These are phyloP conservation scores for Myrmecobius fasciatus DNA, from an alignment of 2,113 vertebrate species.

Conservation along the genomic window DNA sequence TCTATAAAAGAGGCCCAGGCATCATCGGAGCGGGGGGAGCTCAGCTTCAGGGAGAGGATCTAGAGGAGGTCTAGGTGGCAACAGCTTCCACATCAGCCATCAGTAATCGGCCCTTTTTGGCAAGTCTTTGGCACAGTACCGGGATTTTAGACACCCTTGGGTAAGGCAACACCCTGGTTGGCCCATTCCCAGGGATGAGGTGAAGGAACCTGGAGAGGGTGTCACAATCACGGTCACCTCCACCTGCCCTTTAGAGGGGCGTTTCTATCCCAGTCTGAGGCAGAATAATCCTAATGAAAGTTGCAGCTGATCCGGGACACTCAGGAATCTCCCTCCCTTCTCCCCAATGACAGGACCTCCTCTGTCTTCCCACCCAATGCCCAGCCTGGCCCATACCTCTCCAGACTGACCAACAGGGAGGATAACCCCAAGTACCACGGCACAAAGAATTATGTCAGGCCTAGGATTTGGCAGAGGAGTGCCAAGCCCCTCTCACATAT, in stretches of 20 bases:
- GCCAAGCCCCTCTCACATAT: conserved; percentile 39
- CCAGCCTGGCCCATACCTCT: not conserved
- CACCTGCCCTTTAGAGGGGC: not conserved
- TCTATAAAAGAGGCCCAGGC: not conserved
- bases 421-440: not conserved
- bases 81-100: not conserved
- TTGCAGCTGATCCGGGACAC: conserved; percentile 71
- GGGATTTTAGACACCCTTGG: not conserved
- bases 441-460: not conserved
- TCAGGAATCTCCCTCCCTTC: conserved; percentile 73
- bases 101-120: not conserved
- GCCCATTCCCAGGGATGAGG: conserved; percentile 19
- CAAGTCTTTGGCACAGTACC: not conserved
- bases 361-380: conserved; percentile 1
- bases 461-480: conserved; percentile 47
- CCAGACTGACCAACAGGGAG: not conserved
- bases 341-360: conserved; percentile 50
- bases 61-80: not conserved
- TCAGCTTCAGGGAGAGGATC: not conserved
- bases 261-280: conserved; percentile 23
- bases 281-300: conserved; percentile 17
- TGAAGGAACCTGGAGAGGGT: conserved; percentile 52
- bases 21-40: not conserved
- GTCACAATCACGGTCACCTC: conserved; percentile 25
- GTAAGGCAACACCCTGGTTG: conserved; percentile 15